These are phyloP conservation scores for Alentia gelatinosa DNA, from an alignment of 2,888 invertebrate genomes.

Conservation along the genomic window DNA sequence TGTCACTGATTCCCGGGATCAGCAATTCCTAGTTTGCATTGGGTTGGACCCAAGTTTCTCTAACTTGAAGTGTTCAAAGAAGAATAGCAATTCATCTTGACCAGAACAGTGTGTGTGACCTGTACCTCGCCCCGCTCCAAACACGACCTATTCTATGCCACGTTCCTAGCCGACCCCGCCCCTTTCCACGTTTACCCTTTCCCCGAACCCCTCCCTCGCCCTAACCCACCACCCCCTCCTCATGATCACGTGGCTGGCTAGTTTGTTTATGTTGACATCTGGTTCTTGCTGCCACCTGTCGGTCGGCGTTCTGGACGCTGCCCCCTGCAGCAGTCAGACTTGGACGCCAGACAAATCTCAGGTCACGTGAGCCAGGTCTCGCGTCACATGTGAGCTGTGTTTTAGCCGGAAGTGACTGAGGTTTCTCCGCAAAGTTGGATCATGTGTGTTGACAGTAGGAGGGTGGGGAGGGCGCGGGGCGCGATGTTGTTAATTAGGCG, in stretches of 20 bases:
- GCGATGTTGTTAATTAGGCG: not conserved
- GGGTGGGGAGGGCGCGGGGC: not conserved
- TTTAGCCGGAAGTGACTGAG: not conserved
- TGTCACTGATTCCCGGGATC: no score
- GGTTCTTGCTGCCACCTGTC: not conserved
- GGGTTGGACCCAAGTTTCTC: no score
- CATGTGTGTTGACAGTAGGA: not conserved
- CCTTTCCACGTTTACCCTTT: no score
- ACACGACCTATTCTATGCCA: no score
- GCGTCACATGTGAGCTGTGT: not conserved
- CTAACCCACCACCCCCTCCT: not conserved
- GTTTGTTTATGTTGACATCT: conserved; percentile 22
- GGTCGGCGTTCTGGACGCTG: not conserved
- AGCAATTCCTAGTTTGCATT: no score
- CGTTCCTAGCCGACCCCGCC: no score
- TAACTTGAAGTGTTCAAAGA: no score
- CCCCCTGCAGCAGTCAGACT: not conserved
- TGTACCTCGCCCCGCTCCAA: no score
- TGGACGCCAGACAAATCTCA: not conserved
- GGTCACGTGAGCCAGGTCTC: not conserved
- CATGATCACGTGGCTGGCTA: not conserved
- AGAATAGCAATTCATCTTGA: no score
- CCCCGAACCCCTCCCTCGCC: not conserved
- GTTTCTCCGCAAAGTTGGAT: not conserved
- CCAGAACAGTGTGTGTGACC: no score